These are phyloP conservation scores for Phalera bucephala DNA, from an alignment of 2,888 invertebrate species.

Conservation along the genomic window DNA sequence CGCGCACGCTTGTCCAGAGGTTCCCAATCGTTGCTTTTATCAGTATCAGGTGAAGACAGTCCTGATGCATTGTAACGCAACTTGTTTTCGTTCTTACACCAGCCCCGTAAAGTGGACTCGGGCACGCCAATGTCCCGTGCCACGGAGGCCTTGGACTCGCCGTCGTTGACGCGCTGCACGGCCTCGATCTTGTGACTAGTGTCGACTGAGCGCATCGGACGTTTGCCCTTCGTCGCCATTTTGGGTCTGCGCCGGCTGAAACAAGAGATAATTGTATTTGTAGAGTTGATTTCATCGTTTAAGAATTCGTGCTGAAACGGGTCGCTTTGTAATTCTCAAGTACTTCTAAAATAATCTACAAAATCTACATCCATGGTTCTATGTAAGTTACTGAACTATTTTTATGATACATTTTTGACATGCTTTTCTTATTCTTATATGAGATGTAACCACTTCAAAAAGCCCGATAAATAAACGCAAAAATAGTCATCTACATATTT, in stretches of 20 bases:
- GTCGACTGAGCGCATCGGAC: constrained; percentile 90
- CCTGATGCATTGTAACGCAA: constrained; percentile 86
- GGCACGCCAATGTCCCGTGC: constrained; percentile 93
- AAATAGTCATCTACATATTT: too few species aligned
- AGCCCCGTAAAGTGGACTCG: constrained; percentile 92
- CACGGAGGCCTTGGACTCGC: constrained; percentile 93
- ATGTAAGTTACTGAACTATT: too few species aligned
- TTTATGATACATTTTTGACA: too few species aligned
- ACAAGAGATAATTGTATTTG: constrained; percentile 38
- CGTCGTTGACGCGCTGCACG: constrained; percentile 91
- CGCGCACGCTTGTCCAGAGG: constrained; percentile 72
- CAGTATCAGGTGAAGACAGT: constrained; percentile 88
- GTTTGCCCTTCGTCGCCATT: constrained; percentile 89
- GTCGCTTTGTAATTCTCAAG: not conserved
- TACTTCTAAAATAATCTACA: too few species aligned
- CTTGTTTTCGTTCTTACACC: constrained; percentile 94
- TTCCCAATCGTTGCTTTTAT: constrained; percentile 80
- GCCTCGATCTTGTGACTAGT: constrained; percentile 92
- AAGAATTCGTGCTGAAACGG: not conserved
- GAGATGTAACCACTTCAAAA: too few species aligned
- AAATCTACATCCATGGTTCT: too few species aligned
- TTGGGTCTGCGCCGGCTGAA: constrained; percentile 62
- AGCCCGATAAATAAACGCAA: too few species aligned
- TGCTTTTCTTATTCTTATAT: too few species aligned
- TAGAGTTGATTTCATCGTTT: constrained; percentile 1